Conservation (phyloP, 2,113 vertebrate species). For the Nipponia nippon region DNA sequence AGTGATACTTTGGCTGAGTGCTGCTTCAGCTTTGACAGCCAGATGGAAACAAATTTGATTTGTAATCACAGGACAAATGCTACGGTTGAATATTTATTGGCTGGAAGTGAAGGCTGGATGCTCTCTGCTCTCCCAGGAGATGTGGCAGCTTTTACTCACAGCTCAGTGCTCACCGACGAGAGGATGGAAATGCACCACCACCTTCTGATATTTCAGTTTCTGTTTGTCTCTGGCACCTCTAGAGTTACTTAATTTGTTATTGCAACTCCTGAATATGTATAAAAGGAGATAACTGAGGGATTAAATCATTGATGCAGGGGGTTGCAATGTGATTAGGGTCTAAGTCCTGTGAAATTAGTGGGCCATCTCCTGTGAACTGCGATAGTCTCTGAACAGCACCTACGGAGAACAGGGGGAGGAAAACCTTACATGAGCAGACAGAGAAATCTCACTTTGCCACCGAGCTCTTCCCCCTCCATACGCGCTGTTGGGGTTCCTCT, state of each 20-base stretch:
- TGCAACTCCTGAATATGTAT: background rate
- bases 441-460: background rate
- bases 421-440: background rate
- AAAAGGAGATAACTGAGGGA: background rate
- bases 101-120: background rate
- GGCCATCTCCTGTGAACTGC: background rate
- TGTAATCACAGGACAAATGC: background rate
- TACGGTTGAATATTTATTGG: background rate
- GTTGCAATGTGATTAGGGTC: background rate
- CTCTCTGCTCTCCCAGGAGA: background rate
- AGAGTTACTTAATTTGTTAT: background rate
- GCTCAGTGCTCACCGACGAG: rapidly evolving
- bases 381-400: background rate
- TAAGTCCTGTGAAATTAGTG: background rate
- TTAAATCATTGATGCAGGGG: background rate
- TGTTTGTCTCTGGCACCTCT: background rate
- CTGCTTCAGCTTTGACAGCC: background rate
- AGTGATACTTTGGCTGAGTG: background rate
- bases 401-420: background rate
- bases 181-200: background rate
- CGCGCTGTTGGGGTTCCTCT: background rate
- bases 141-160: background rate
- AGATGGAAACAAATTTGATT: background rate
- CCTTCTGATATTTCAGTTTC: background rate
- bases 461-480: rapidly evolving